Evolutionary conservation across 1,140 invertebrate species (phyloP), one percentile per base, ranked within the genome.

Genomic region (Drosophila trapezifrons): DNA sequence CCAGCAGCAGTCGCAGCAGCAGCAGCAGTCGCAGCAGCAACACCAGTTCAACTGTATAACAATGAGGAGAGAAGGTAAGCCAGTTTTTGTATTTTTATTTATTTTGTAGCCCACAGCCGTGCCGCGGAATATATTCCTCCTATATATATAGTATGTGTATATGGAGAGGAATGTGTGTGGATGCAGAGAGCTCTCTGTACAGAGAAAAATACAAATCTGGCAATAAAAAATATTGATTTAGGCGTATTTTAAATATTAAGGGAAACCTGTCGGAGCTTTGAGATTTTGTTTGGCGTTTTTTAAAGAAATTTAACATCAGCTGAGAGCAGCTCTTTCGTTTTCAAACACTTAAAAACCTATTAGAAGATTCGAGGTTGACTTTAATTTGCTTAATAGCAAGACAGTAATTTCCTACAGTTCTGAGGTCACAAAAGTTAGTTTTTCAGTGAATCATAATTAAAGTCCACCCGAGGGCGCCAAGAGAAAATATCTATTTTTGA

Each of bases 51-150:
- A 77, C 80, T 82, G 83, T 86, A 82, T 85, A 87, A 89, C 84
- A 87, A 87, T 87, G 84, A 80, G 76, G 80, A 83, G 84, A 87
- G 84, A 87, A 87, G 84, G 84, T 87, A 87, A 87, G 84, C 84
- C 84, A 87, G 84, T 87, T 87, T 87, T 86, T 81, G 67, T 77
- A 38, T 70, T 67, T 76, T 59, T 58, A 43, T 75, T 74, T 74
- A 74, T 76, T 66, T 76, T 60, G 65, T 76, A 78, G 67, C 78
- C 78, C 73, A 77, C 73, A 81, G 49, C 67, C 71, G 51, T 73
- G 67, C 63, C 67, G 51, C 54, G 76, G 51, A 58, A 73, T 78
- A 78, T 29, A 74, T 65, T 51, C 55, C 43, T 35, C 59, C 51
- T 55, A 40, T 47, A 54, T 22, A 54, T 18, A 32, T 18, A 62